phyloP scores from a whole-genome alignment of 2,113 vertebrate genomes.

The Callithrix jacchus region DNA sequence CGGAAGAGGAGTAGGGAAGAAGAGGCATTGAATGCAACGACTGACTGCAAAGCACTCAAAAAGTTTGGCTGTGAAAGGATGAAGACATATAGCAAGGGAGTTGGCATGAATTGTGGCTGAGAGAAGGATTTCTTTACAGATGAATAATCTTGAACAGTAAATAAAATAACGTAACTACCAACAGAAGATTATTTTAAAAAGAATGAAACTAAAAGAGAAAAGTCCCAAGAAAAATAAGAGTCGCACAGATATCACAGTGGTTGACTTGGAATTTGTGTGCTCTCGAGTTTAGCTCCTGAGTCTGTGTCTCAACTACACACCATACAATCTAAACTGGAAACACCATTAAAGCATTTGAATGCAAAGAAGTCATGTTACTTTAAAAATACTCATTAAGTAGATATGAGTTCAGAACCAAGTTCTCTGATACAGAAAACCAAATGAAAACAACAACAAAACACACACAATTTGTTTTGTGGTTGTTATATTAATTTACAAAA shows the following conservation, averaged over 20 bases:
- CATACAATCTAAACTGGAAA: not conserved
- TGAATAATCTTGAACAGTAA: not conserved
- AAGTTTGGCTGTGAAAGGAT: not conserved
- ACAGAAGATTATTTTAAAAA: not conserved
- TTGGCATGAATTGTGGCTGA: not conserved
- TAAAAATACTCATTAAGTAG: not conserved
- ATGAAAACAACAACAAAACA: too few species aligned
- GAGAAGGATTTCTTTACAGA: not conserved
- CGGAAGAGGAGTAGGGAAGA: not conserved
- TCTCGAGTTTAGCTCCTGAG: not conserved
- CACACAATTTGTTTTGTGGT: conserved; percentile 15
- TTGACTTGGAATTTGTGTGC: not conserved
- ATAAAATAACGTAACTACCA: not conserved
- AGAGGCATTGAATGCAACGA: not conserved
- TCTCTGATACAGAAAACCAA: not conserved
- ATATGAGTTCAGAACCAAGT: conserved; percentile 19
- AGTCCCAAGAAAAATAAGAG: not conserved
- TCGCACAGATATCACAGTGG: not conserved
- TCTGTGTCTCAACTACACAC: not conserved
- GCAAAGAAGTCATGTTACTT: not conserved
- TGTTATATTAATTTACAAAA: conserved; percentile 49
- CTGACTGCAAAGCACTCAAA: not conserved
- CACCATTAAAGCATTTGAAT: not conserved
- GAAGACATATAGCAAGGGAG: not conserved
- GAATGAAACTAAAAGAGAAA: not conserved